Percentiles rank a stretch among this genome's conserved stretches.
These are phyloP conservation scores for Cyanoramphus novaezelandiae DNA, from an alignment of 2,113 vertebrate genomes.

Conservation along the genomic window DNA sequence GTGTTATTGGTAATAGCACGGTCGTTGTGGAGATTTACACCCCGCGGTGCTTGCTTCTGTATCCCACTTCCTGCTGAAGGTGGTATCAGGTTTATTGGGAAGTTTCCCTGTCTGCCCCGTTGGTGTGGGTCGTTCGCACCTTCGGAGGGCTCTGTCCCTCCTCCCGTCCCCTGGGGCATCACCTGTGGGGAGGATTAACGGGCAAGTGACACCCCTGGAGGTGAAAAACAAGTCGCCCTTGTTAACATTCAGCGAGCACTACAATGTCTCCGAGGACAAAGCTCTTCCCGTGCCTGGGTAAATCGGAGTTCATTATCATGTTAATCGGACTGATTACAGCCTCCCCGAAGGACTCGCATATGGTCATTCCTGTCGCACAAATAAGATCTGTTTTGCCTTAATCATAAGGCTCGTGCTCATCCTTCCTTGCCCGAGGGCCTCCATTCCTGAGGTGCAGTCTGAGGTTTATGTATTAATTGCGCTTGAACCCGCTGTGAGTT, in stretches of 20 bases:
- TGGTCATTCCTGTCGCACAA: neutral
- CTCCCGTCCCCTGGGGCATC: neutral
- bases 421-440: neutral
- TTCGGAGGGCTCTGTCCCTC: neutral
- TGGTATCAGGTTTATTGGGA: neutral
- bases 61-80: neutral
- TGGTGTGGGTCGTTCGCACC: fast-evolving
- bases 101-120: neutral
- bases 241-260: neutral
- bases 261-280: neutral
- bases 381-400: neutral
- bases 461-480: neutral
- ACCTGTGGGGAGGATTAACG: neutral
- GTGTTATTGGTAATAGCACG: fast-evolving
- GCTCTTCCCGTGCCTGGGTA: neutral
- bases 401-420: fast-evolving
- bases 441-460: neutral
- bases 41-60: fast-evolving
- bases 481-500: neutral
- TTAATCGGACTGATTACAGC: neutral
- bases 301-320: conserved; percentile 21
- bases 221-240: fast-evolving
- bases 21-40: fast-evolving
- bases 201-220: fast-evolving
- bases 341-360: neutral